Evolutionary conservation across 2,113 vertebrate species (phyloP).

Genomic region (Callorhinus ursinus): DNA sequence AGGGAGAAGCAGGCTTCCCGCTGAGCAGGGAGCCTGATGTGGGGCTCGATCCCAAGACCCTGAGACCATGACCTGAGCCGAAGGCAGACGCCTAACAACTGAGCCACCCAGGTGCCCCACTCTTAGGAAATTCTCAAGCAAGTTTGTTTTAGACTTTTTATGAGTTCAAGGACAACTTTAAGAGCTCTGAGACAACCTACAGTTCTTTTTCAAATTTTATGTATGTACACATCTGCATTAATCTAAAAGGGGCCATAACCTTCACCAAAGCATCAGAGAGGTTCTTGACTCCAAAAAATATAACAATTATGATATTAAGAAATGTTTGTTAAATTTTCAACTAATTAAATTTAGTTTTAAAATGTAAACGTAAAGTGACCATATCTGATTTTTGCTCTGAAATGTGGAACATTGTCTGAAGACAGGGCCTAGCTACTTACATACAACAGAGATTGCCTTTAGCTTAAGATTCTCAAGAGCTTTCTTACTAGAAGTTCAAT

Average conservation of each 20-base stretch:
- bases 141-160: background rate
- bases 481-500: background rate
- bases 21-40: too few species aligned
- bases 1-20: too few species aligned
- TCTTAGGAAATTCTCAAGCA: background rate
- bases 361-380: constrained; percentile 6
- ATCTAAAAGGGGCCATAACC: background rate
- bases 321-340: constrained; percentile 36
- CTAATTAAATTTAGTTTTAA: constrained; percentile 44
- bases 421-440: background rate
- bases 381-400: constrained; percentile 21
- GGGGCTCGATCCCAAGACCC: too few species aligned
- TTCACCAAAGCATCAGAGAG: background rate
- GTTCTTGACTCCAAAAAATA: background rate
- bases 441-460: background rate
- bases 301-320: constrained; percentile 1
- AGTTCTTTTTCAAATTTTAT: constrained; percentile 4
- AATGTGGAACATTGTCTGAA: background rate
- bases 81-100: too few species aligned
- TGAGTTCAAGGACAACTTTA: background rate
- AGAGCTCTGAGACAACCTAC: background rate
- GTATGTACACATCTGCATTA: background rate
- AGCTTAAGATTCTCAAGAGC: background rate
- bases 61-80: too few species aligned
- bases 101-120: background rate